Percentiles rank a stretch among this genome's conserved stretches.
These are phyloP conservation scores for Pristionchus exspectatus DNA, from an alignment of 2,888 invertebrate genomes.

Conservation along the genomic window DNA sequence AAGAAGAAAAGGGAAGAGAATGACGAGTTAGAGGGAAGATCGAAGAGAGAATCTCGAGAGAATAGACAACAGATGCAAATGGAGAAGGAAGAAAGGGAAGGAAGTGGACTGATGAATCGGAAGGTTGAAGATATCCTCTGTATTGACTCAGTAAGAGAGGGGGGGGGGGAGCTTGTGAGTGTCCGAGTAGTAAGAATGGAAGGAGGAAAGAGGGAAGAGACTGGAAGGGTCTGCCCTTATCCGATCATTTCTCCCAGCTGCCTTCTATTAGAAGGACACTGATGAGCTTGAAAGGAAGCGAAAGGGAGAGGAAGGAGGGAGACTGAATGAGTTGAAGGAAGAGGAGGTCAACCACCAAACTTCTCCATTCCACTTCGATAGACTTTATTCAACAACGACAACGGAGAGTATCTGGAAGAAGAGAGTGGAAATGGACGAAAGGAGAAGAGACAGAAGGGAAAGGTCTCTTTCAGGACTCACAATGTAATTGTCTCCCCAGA, in stretches of 20 bases:
- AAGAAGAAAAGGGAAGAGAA: conserved; percentile 14
- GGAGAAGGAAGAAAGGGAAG: conserved; percentile 44
- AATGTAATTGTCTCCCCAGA: conserved; percentile 40
- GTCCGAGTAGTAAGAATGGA: conserved; percentile 39
- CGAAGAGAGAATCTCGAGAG: conserved; percentile 44
- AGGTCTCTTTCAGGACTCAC: conserved; percentile 48
- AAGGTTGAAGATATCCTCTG: conserved; percentile 33
- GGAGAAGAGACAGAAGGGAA: conserved; percentile 29
- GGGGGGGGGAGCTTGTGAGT: not conserved
- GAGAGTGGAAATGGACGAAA: conserved; percentile 26
- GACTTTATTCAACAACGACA: conserved; percentile 45
- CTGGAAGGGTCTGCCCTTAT: conserved; percentile 43
- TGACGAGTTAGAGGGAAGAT: conserved; percentile 34
- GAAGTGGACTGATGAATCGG: conserved; percentile 44
- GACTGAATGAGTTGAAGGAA: not conserved
- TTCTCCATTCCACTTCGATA: conserved; percentile 33
- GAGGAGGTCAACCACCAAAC: conserved; percentile 29
- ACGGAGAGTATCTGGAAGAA: conserved; percentile 15
- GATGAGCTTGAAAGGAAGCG: conserved; percentile 47
- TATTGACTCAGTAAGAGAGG: not conserved
- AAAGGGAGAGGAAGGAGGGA: not conserved
- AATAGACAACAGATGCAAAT: conserved; percentile 45
- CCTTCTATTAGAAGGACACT: conserved; percentile 51
- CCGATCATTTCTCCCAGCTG: conserved; percentile 55
- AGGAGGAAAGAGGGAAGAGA: conserved; percentile 4